These are phyloP conservation scores for Solenopsis fugax DNA, from an alignment of 1,140 invertebrate genomes.

Conservation along the genomic window DNA sequence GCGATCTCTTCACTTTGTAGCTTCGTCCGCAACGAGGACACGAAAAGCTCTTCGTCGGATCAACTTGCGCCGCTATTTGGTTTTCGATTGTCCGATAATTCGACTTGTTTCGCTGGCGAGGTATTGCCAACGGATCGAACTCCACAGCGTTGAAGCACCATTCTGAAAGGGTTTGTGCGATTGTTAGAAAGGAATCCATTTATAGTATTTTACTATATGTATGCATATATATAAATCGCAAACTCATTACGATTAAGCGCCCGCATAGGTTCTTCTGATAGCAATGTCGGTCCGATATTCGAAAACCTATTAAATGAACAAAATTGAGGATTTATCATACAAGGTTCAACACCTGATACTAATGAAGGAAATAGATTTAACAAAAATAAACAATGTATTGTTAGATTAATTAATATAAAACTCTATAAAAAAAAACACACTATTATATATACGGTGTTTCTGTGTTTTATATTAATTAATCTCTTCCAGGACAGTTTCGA, in stretches of 20 bases:
- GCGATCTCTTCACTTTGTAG: conserved; percentile 87
- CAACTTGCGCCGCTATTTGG: not conserved
- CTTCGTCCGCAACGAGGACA: conserved; percentile 89
- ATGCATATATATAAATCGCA: conserved; percentile 7
- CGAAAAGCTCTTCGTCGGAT: conserved; percentile 86
- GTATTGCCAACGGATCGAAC: not conserved
- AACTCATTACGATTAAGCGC: not conserved
- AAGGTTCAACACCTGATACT: not conserved
- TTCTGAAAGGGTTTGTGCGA: conserved; percentile 63
- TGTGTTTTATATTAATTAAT: conserved; percentile 15
- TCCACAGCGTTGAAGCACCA: conserved; percentile 67
- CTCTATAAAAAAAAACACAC: not conserved
- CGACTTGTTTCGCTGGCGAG: not conserved
- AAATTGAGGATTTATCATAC: not conserved
- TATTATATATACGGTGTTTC: not conserved
- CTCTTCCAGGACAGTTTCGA: not conserved
- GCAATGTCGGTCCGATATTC: not conserved
- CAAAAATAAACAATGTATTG: not conserved
- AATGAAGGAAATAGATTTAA: not conserved
- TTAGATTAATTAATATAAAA: conserved; percentile 6
- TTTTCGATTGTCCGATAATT: not conserved
- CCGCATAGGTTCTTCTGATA: not conserved
- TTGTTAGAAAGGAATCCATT: conserved; percentile 33
- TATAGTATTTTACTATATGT: not conserved
- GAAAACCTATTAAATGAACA: not conserved